A percentile compares a stretch with the other conserved stretches of the same genome.
Evolutionary conservation across 1,140 invertebrate genomes (phyloP).

Genomic region (Aphelinus atriplicis): DNA sequence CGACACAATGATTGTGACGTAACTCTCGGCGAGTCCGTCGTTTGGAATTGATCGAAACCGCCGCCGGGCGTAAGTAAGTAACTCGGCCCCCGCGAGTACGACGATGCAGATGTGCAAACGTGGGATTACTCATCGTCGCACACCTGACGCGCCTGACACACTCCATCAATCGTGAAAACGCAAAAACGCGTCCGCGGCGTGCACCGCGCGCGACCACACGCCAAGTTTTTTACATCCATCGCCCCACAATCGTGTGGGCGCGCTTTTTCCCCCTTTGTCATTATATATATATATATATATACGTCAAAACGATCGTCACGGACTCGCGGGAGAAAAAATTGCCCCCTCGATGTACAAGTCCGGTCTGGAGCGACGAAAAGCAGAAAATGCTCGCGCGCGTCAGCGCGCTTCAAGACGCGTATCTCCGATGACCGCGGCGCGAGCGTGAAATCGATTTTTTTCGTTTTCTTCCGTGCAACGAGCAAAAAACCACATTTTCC

Average conservation of each 20-base stretch:
- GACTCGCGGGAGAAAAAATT: too few relatives aligned
- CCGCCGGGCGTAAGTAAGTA: background rate
- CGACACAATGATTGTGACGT: conserved; percentile 33
- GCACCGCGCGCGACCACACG: background rate
- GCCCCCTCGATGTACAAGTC: too few relatives aligned
- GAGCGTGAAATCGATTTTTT: too few relatives aligned
- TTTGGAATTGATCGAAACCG: conserved; percentile 9
- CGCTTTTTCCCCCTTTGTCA: background rate
- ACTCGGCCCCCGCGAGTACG: background rate
- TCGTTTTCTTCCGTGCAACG: too few relatives aligned
- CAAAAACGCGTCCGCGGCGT: conserved; percentile 9
- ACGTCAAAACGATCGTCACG: too few relatives aligned
- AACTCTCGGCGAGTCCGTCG: conserved; percentile 8
- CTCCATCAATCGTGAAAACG: conserved; percentile 23
- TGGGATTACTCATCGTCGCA: conserved; percentile 1
- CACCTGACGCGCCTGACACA: background rate
- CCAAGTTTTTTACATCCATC: background rate
- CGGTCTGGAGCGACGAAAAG: background rate
- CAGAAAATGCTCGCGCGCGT: background rate
- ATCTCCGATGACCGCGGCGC: too few relatives aligned
- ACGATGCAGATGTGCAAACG: conserved; percentile 14
- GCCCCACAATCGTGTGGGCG: conserved; percentile 1
- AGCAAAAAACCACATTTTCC: too few relatives aligned
- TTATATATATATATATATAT: too few relatives aligned
- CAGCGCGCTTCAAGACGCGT: too few relatives aligned